Evolutionary conservation across 2,888 invertebrate genomes (phyloP).

Genomic region (Agrotis clavis): DNA sequence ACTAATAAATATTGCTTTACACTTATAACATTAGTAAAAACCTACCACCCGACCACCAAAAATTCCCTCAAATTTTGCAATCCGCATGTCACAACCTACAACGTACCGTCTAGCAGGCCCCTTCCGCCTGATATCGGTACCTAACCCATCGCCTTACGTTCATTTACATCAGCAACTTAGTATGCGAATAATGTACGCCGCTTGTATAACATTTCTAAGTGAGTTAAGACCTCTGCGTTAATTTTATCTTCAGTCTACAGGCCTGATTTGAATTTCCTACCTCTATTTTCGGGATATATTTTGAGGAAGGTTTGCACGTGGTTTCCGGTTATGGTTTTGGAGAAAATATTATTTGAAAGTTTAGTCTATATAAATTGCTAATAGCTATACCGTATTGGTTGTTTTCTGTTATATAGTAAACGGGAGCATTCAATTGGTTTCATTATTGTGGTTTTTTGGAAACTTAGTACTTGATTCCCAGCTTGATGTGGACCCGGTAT

Average conservation of each 20-base stretch:
- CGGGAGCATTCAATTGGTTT: too few species aligned
- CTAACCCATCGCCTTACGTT: conserved; percentile 54
- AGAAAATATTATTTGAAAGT: conserved; percentile 26
- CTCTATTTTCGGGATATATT: conserved; percentile 44
- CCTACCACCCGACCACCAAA: background rate
- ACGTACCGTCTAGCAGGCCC: conserved; percentile 22
- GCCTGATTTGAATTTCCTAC: conserved; percentile 48
- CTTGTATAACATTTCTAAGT: conserved; percentile 63
- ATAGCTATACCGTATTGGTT: too few species aligned
- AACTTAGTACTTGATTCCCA: too few species aligned
- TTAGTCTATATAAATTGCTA: background rate
- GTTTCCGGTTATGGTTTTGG: conserved; percentile 10
- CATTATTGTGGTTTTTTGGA: too few species aligned
- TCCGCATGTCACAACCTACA: conserved; percentile 31
- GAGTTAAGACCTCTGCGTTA: conserved; percentile 60
- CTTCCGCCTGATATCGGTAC: conserved; percentile 52
- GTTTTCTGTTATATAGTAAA: background rate
- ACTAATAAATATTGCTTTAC: background rate
- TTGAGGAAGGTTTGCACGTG: conserved; percentile 24
- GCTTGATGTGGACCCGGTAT: too few species aligned
- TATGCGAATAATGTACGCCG: conserved; percentile 60
- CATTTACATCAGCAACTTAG: conserved; percentile 63
- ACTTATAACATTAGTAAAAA: background rate
- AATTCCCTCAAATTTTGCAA: conserved; percentile 27
- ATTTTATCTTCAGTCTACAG: conserved; percentile 55